Percentiles rank a stretch among this genome's conserved stretches.
Conservation (phyloP, 2,113 vertebrate genomes). For the Nyctereutes procyonoides region DNA sequence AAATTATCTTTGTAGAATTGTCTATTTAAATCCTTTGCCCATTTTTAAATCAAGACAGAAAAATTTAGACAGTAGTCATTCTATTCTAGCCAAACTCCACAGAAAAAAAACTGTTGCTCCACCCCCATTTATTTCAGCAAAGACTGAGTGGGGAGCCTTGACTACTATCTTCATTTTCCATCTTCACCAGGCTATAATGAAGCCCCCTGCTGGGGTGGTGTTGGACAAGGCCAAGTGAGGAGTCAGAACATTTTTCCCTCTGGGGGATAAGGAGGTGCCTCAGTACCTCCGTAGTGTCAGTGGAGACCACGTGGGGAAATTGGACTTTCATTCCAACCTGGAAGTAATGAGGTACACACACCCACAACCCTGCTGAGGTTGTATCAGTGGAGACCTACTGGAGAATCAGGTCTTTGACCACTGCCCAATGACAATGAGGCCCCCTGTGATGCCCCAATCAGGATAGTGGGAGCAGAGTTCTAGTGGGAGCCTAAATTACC, state of each 20-base stretch:
- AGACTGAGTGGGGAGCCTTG: neutral
- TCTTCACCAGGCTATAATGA: neutral
- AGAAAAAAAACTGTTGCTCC: neutral
- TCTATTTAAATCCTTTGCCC: neutral
- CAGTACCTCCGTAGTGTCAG: neutral
- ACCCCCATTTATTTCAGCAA: neutral
- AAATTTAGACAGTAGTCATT: neutral
- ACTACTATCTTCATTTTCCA: neutral
- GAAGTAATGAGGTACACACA: neutral
- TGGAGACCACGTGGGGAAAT: neutral
- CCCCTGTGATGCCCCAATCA: neutral
- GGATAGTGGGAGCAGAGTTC: too few species aligned
- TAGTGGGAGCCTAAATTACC: neutral
- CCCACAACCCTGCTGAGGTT: neutral
- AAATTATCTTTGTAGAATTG: neutral
- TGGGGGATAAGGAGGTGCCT: neutral
- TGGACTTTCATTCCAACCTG: neutral
- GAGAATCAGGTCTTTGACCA: neutral
- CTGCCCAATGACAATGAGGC: neutral
- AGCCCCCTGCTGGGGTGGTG: neutral
- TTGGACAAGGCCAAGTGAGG: neutral
- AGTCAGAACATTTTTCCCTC: neutral
- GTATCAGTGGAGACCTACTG: neutral
- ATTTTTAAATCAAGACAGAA: conserved; percentile 33
- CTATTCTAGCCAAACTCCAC: neutral